Evolutionary conservation across 1,140 invertebrate species (phyloP).

Genomic region (Philotrypesis tridentata): DNA sequence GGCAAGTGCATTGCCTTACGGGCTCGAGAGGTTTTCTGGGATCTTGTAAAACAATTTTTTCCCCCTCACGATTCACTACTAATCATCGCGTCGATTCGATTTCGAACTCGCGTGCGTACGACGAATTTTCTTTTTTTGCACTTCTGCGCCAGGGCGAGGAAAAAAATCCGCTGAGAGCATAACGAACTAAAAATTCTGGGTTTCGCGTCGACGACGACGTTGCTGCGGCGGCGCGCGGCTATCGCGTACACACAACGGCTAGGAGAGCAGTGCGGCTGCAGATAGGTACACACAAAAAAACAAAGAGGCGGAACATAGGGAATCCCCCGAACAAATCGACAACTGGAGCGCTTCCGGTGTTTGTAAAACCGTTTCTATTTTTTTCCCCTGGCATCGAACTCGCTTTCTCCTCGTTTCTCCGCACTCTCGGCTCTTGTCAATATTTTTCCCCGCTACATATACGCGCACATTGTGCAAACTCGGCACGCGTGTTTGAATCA

Average conservation of each 20-base stretch:
- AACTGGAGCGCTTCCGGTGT: slow-evolving; percentile 35
- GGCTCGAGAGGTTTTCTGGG: background rate
- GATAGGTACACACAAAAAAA: background rate
- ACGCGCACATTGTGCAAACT: background rate
- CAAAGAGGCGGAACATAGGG: background rate
- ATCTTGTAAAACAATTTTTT: background rate
- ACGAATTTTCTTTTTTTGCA: too few relatives aligned
- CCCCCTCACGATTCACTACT: too few relatives aligned
- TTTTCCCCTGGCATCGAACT: background rate
- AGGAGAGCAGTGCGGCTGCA: background rate
- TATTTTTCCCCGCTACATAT: slow-evolving; percentile 29
- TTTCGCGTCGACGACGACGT: background rate
- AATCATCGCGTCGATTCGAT: too few relatives aligned
- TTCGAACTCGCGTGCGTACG: too few relatives aligned
- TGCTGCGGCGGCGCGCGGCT: too few relatives aligned
- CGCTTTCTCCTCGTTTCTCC: background rate
- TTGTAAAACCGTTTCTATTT: slow-evolving; percentile 42
- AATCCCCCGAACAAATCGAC: slow-evolving; percentile 31
- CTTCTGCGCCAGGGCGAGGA: background rate
- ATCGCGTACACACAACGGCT: background rate
- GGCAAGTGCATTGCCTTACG: background rate
- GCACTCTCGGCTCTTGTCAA: slow-evolving; percentile 33
- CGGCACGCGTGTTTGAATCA: too few relatives aligned
- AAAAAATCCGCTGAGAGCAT: slow-evolving; percentile 7
- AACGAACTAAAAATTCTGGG: slow-evolving; percentile 31